Evolutionary conservation across 2,113 vertebrate species (phyloP).

Genomic region (Pterocles burchelli): DNA sequence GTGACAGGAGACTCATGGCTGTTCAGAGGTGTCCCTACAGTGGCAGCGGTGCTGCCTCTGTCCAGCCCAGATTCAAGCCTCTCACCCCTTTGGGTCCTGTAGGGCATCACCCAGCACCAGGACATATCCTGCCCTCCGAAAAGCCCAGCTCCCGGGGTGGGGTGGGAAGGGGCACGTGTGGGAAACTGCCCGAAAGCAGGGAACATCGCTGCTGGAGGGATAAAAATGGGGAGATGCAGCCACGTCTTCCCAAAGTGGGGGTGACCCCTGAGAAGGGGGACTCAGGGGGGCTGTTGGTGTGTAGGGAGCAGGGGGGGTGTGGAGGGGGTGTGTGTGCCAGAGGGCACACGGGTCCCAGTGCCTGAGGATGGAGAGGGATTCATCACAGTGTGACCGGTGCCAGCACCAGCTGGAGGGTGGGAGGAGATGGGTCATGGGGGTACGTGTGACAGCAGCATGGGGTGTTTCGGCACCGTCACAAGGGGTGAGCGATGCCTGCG

Average conservation of each 20-base stretch:
- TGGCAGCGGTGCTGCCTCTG: neutral
- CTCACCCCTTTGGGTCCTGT: neutral
- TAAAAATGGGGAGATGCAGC: neutral
- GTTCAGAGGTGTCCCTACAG: neutral
- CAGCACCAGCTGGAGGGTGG: neutral
- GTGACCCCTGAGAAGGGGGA: neutral
- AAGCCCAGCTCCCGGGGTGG: fast-evolving
- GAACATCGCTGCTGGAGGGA: neutral
- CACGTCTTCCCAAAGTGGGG: neutral
- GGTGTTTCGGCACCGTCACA: neutral
- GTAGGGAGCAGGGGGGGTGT: fast-evolving
- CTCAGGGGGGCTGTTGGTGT: fast-evolving
- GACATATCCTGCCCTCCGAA: neutral
- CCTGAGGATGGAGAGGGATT: neutral
- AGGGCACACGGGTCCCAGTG: fast-evolving
- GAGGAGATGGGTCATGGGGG: conserved; percentile 13
- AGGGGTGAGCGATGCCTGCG: neutral
- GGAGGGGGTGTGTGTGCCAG: fast-evolving
- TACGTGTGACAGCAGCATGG: neutral
- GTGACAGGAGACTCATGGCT: neutral
- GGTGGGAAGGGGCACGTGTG: neutral
- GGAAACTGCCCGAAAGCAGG: neutral
- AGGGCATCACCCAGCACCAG: neutral
- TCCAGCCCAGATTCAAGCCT: neutral
- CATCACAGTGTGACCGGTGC: neutral